Percentiles rank a stretch among this genome's conserved stretches.
Evolutionary conservation across 2,888 invertebrate species (phyloP).

Genomic region (Spicauda simplicius): DNA sequence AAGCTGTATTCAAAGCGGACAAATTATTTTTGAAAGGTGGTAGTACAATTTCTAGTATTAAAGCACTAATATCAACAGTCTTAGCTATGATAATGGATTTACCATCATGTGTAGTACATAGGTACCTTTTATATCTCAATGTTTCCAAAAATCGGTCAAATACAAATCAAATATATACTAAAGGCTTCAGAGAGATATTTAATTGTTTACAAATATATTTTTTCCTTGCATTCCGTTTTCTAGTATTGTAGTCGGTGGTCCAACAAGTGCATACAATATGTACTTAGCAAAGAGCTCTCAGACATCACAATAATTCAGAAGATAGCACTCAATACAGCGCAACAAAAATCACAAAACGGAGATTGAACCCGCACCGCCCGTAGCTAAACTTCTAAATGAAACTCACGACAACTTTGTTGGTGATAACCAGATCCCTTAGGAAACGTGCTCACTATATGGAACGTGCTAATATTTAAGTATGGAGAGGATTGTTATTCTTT

Average conservation of each 20-base stretch:
- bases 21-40: too few species aligned
- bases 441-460: conserved; percentile 1
- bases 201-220: too few species aligned
- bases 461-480: neutral
- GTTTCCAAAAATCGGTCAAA: too few species aligned
- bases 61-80: too few species aligned
- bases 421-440: conserved; percentile 43
- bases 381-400: conserved; percentile 67
- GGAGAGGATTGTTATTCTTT: neutral
- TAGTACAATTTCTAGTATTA: too few species aligned
- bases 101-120: too few species aligned
- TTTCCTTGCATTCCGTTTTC: neutral
- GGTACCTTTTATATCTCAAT: too few species aligned
- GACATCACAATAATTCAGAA: conserved; percentile 23
- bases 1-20: too few species aligned
- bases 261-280: neutral
- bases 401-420: conserved; percentile 55
- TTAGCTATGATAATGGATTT: too few species aligned
- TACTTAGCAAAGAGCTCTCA: conserved; percentile 17
- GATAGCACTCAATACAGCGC: conserved; percentile 26
- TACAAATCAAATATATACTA: too few species aligned
- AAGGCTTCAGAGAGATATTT: too few species aligned
- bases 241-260: neutral
- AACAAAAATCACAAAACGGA: conserved; percentile 34
- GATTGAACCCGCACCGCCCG: conserved; percentile 24